Conservation (phyloP, 2,888 invertebrate genomes). For the Mimumesa dahlbomi region DNA sequence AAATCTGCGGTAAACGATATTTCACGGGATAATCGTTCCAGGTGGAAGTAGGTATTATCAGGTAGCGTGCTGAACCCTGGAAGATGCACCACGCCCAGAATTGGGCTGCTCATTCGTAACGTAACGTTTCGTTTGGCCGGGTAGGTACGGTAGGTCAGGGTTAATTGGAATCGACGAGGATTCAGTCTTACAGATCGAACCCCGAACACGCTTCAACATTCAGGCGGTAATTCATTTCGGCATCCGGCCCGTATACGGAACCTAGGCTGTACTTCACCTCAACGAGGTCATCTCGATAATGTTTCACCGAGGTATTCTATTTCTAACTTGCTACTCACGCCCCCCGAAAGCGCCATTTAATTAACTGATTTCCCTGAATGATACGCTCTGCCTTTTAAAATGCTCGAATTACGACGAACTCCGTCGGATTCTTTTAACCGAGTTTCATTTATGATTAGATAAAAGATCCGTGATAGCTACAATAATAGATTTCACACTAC, state of each 20-base stretch:
- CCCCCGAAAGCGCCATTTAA: conserved; percentile 18
- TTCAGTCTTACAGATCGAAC: conserved; percentile 23
- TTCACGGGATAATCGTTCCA: too few species aligned
- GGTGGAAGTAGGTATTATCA: too few species aligned
- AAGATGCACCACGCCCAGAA: background rate
- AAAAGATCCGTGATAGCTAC: too few species aligned
- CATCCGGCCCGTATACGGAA: conserved; percentile 13
- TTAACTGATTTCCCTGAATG: conserved; percentile 32
- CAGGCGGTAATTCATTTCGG: conserved; percentile 52
- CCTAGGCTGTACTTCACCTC: conserved; percentile 16
- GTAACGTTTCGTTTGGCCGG: conserved; percentile 19
- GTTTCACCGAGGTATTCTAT: conserved; percentile 18
- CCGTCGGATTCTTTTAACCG: too few species aligned
- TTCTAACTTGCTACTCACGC: conserved; percentile 4
- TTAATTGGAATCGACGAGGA: conserved; percentile 53
- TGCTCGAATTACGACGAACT: background rate
- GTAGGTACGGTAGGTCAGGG: conserved; percentile 40
- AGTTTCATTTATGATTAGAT: too few species aligned
- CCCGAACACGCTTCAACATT: conserved; percentile 12
- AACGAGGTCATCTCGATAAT: conserved; percentile 31
- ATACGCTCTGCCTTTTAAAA: background rate
- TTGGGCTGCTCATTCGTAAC: conserved; percentile 27
- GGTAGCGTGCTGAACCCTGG: background rate
- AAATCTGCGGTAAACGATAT: too few species aligned
- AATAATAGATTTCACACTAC: too few species aligned